Base-by-base conservation (phyloP, 1,140 invertebrate species). In the Heliconius nattereri region DNA sequence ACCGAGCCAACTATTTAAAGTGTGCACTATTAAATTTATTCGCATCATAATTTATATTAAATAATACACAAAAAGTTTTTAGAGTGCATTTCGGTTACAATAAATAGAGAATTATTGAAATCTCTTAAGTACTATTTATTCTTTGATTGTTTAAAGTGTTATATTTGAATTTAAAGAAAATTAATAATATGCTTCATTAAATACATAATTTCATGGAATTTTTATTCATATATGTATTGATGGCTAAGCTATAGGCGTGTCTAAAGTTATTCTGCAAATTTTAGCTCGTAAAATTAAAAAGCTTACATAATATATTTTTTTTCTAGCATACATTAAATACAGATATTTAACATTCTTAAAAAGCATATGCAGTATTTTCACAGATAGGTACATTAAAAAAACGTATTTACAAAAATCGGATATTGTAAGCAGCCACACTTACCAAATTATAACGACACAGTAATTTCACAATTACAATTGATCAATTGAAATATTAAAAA, bases 1-100 rank as follows among this genome's bases (percentile, higher is more conserved):
- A 79, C 75, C 37, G 79, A 78, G 91, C 92, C 92, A 94, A 94
- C 84, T 91, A 93, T 92, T 89, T 89, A 90, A 91, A 91, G 85
- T 87, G 83, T 85, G 66, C 84, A 79, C 81, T 86, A 86, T 86
- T 84, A 83, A 83, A 84, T 84, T 86, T 83, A 86, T 86, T 80
- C 77, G 71, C 80, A 75, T 82, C 54, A 83, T 86, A 84, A 84
- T 86, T 84, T 81, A 82, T 72, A 76, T 81, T 81, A 81, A 80
- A 78, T 81, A 79, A 73, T 78, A 78, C 49, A 80, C 73, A 80
- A 83, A 77, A 83, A 80, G 66, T 81, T 54, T 77, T 76, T 80
- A 45, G 79, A 80, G 75, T 76, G 75, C 79, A 71, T 77, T 80
- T 35, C 71, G 35, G 60, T 66, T 66, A 26, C 60, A 66, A 66